Conservation (phyloP, 1,140 invertebrate genomes). For the Diploscapter pachys region DNA sequence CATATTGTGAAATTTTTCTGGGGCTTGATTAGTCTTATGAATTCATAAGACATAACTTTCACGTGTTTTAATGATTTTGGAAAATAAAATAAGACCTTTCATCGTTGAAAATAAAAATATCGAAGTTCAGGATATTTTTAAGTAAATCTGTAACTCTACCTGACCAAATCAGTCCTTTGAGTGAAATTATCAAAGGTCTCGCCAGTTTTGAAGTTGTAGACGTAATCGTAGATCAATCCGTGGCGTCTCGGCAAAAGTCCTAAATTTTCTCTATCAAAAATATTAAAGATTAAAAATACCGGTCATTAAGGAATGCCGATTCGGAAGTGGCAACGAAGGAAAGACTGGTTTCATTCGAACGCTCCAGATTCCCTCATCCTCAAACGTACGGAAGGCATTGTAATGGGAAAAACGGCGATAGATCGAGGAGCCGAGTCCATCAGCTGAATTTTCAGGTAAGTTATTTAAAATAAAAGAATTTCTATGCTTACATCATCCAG, state of each 20-base stretch:
- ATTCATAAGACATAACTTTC: too few species aligned
- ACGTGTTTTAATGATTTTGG: too few species aligned
- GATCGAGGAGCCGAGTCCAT: conserved; percentile 21
- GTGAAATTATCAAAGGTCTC: conserved; percentile 27
- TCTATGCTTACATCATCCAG: not conserved
- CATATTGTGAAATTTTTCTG: too few species aligned
- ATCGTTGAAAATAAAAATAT: too few species aligned
- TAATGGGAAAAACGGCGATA: conserved; percentile 26
- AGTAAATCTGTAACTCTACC: too few species aligned
- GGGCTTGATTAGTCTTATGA: too few species aligned
- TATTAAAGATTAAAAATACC: conserved; percentile 10
- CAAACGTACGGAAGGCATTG: conserved; percentile 20
- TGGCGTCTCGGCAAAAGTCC: conserved; percentile 26
- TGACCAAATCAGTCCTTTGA: conserved; percentile 15
- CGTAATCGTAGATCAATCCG: conserved; percentile 25
- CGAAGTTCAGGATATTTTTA: too few species aligned
- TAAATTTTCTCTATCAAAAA: conserved; percentile 10
- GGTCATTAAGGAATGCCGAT: conserved; percentile 31
- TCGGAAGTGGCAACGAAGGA: conserved; percentile 26
- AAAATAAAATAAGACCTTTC: too few species aligned
- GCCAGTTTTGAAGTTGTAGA: conserved; percentile 21
- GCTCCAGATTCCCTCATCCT: conserved; percentile 27
- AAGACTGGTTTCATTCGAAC: conserved; percentile 29
- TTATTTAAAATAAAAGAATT: too few species aligned
- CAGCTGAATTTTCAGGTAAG: conserved; percentile 8